Base-by-base conservation (phyloP, 1,140 invertebrate genomes). In the Pseudomyrmex sp. region DNA sequence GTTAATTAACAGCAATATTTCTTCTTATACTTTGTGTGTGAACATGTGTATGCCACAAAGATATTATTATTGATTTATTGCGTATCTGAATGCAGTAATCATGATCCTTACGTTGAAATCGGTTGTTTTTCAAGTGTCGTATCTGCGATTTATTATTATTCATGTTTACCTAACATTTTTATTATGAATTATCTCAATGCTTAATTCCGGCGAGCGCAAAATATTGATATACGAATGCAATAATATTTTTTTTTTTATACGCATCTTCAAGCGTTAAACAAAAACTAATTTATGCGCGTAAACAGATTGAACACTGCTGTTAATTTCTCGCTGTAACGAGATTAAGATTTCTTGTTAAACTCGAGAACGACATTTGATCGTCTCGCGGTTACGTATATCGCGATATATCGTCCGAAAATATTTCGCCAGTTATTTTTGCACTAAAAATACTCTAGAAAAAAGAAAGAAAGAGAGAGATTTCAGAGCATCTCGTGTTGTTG, bases 231-330 rank as follows among this genome's bases (percentile, higher is more conserved):
- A 1, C 48, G 44, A 35, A 35, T 44, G 75, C 26, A 54, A 77
- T 56, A 77, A 56, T 26, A 48, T 56, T 77, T 35, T 5, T 35
- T 7, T 48, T 56, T 77, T 35, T 62, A 68, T 77, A 68, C 48
- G 26, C 7, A 35, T 77, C n/a, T 23, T 9, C 26, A 44, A 44
- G 62, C n/a, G 50, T 35, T 54, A 26, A 56, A 44, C 62, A 66
- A 76, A 54, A 66, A 66, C 48, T 44, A 58, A 62, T 74, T 62
- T 23, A 13, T 15, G 10, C 1, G 50, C 13, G 18, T 5, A 56
- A 77, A 65, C 58, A 63, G 20, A 63, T 75, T 7, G 12, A 35
- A 23, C 59, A 26, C 3, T 1, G 10, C 7, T 44, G 52, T 69
- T 79, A 79, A 69, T 69, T 35, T 35, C 5, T 35, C 35, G 35